Conservation (phyloP, 2,888 invertebrate genomes). For the Drosophila robusta region DNA sequence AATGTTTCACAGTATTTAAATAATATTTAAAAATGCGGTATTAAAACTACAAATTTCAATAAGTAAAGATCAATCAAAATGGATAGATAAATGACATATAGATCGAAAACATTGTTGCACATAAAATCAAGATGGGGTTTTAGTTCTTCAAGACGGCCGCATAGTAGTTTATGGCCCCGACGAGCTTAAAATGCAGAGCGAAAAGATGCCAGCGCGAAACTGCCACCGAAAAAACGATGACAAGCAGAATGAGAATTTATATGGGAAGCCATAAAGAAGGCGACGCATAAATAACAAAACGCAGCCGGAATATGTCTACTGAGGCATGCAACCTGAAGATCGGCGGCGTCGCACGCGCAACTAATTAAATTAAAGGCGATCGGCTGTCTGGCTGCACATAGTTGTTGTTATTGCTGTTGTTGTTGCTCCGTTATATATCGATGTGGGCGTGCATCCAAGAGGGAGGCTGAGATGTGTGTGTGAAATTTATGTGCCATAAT, state of each 20-base stretch:
- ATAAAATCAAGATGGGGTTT: slow-evolving; percentile 4
- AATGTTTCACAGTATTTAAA: too few species aligned
- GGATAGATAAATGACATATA: too few species aligned
- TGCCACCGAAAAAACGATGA: slow-evolving; percentile 65
- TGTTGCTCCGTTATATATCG: slow-evolving; percentile 34
- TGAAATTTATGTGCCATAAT: slow-evolving; percentile 71
- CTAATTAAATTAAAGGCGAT: slow-evolving; percentile 81
- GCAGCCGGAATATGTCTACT: slow-evolving; percentile 46
- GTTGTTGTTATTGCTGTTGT: slow-evolving; percentile 33
- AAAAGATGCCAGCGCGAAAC: slow-evolving; percentile 16
- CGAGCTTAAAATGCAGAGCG: slow-evolving; percentile 40
- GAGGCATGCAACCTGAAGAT: slow-evolving; percentile 66
- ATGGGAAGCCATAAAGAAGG: slow-evolving; percentile 79
- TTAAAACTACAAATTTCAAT: too few species aligned
- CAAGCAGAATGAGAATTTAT: slow-evolving; percentile 77
- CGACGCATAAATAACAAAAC: slow-evolving; percentile 64
- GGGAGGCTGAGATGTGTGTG: not conserved
- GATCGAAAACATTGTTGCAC: too few species aligned
- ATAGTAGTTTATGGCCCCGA: slow-evolving; percentile 52
- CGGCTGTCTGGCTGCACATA: slow-evolving; percentile 39
- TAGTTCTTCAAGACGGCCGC: slow-evolving; percentile 6
- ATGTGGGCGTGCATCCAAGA: slow-evolving; percentile 33
- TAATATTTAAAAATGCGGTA: too few species aligned
- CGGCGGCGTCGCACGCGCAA: slow-evolving; percentile 63
- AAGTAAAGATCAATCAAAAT: too few species aligned